Evolutionary conservation across 2,113 vertebrate genomes (phyloP), one percentile per base, ranked within the genome.

Genomic region (Beaufortia kweichowensis): DNA sequence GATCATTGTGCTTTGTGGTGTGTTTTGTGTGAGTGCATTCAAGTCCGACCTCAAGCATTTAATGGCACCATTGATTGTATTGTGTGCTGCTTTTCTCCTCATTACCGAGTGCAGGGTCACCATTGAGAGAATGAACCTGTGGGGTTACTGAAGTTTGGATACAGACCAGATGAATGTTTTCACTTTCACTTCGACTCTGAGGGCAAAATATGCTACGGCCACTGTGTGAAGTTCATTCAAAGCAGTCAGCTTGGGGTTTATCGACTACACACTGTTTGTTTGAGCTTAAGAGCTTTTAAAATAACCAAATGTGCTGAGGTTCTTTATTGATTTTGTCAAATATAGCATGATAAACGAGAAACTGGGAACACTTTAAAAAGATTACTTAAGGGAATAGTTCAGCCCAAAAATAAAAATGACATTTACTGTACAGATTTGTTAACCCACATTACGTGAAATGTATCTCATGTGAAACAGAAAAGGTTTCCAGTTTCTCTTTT

Each of bases 141-240:
- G 24, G 14, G 77, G 78, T 59, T 63, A 39, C 74, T 66, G 31
- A 43, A 48, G 70, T 75, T 61, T 75, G 80, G 73, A 66, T 41
- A 23, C 53, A 72, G 77, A 82, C 81, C 77, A 76, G 43, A 33
- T 76, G 66, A 79, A 76, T 82, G 77, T 82, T 76, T n/a, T n/a
- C n/a, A n/a, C n/a, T n/a, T n/a, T 59, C 60, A 70, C 50, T 19
- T 39, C 48, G 35, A 19, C 50, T 43, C 26, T 15, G 11, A 35
- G 29, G 46, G 70, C 63, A 59, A 50, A 28, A 21, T 77, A 29
- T 35, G 24, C 24, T 56, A 48, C 60, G 2, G 28, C 5, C 41
- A 43, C 75, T 77, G 64, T 60, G 75, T 17, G 33, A 39, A 64
- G 48, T 76, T 65, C 23, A 39, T 62, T 62, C 31, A 55, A 48